These are phyloP conservation scores for Paracentrotus lividus DNA, from an alignment of 53 echinoderm and acorn worm species.

Conservation along the genomic window DNA sequence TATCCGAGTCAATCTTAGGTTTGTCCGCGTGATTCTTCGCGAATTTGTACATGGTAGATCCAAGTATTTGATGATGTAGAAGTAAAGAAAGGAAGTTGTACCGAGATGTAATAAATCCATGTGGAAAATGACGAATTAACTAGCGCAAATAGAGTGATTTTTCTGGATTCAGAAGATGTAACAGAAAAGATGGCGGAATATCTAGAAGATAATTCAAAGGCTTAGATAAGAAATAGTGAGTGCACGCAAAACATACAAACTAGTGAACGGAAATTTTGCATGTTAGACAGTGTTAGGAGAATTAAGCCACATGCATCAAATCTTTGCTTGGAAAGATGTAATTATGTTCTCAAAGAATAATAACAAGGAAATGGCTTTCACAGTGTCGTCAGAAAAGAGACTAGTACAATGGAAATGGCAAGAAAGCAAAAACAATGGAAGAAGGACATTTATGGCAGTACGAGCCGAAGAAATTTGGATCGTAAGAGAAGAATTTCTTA, in stretches of 20 bases:
- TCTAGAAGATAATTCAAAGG: constrained; percentile 54
- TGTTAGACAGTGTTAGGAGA: constrained; percentile 63
- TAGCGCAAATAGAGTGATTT: constrained; percentile 70
- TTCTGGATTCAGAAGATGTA: constrained; percentile 58
- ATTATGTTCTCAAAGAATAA: constrained; percentile 76
- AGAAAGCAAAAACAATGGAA: constrained; percentile 49
- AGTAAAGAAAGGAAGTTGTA: constrained; percentile 11
- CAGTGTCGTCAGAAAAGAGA: constrained; percentile 2
- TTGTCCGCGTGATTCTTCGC: constrained; percentile 65
- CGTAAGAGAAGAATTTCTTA: constrained; percentile 10
- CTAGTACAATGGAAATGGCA: constrained; percentile 53
- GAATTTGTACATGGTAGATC: constrained; percentile 62
- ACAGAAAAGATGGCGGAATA: constrained; percentile 70
- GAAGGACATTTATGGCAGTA: neutral
- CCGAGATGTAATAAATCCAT: constrained; percentile 42
- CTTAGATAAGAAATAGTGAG: constrained; percentile 52
- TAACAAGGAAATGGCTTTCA: constrained; percentile 65
- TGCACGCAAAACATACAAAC: constrained; percentile 73
- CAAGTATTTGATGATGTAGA: constrained; percentile 66
- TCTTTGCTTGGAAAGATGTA: constrained; percentile 65
- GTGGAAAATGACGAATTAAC: constrained; percentile 59
- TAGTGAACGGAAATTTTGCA: constrained; percentile 76
- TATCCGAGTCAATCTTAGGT: constrained; percentile 6
- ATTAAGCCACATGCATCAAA: constrained; percentile 66
- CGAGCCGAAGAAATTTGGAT: constrained; percentile 46